Percentiles rank a stretch among this genome's conserved stretches.
Conservation (phyloP, 2,888 invertebrate species). For the Nomada flava region DNA sequence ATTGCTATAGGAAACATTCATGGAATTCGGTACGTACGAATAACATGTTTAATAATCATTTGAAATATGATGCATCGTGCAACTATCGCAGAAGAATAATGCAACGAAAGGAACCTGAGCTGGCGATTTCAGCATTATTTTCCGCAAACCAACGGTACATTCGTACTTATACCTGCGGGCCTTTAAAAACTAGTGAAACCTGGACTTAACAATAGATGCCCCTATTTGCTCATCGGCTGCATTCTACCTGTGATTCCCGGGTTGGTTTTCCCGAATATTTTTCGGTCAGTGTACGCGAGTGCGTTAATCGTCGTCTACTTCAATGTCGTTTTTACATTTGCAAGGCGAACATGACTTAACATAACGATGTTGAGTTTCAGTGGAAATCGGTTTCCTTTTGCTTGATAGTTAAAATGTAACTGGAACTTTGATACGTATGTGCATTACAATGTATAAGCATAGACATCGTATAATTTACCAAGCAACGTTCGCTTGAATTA, state of each 20-base stretch:
- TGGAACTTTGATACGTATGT: constrained; percentile 5
- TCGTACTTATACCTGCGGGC: neutral
- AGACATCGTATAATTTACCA: constrained; percentile 20
- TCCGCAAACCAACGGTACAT: neutral
- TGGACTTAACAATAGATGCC: neutral
- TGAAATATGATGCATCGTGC: neutral
- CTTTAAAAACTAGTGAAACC: neutral
- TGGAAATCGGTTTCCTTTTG: neutral
- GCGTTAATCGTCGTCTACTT: neutral
- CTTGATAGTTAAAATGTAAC: neutral
- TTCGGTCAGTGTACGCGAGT: neutral
- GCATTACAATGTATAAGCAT: neutral
- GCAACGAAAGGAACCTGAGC: neutral
- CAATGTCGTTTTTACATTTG: neutral
- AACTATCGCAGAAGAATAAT: neutral
- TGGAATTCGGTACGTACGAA: constrained; percentile 47
- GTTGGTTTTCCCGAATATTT: neutral
- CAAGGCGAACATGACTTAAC: no score
- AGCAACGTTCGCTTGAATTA: constrained; percentile 7
- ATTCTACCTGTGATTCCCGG: neutral
- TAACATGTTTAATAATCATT: neutral
- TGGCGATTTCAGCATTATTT: neutral
- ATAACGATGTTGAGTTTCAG: neutral
- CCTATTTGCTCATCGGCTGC: neutral
- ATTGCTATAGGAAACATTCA: constrained; percentile 3